Base-by-base conservation (phyloP, 2,113 vertebrate genomes). In the Eudyptes chrysolophus region DNA sequence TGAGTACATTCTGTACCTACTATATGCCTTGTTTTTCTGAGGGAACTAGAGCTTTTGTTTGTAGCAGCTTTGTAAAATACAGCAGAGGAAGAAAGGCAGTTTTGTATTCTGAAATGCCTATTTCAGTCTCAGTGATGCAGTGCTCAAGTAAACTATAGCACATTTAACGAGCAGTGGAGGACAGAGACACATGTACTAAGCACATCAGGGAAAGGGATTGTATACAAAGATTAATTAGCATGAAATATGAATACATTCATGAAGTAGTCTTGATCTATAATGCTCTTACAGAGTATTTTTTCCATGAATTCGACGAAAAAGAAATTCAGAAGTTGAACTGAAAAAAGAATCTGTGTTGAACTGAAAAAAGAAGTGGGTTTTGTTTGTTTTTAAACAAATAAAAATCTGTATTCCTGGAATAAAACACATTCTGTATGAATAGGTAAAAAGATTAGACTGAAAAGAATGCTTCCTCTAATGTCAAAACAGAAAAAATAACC, bases 91-190 rank as follows among this genome's bases (percentile, higher is more conserved):
- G 77, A 27, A 95, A 96, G 97, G 89, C 91, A 97, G 97, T 89
- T 91, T 93, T 80, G 90, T 95, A 80, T 97, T 96, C 88, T 74
- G 81, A 97, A 92, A 97, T 97, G 89, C 97, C 97, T 98, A 36
- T 95, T 84, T 78, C 83, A 70, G 93, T 97, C 95, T 92, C 13
- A 21, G 58, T 94, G 94, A 96, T 97, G 76, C 92, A 92, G 95
- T 96, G 98, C 95, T 98, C 96, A 97, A 85, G 98, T 98, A 97
- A 98, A 98, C 94, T 97, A 95, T 97, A 97, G 97, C 97, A 97
- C 97, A 95, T 97, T 96, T 99, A 99, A 99, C 97, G 97, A 99
- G 98, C 96, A 98, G 96, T 98, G 93, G 97, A 98, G 98, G 98
- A 98, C 98, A 97, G 96, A 98, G 97, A 98, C 97, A 96, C 97